Conservation (phyloP, 2,888 invertebrate genomes). For the Pheosia gnoma region DNA sequence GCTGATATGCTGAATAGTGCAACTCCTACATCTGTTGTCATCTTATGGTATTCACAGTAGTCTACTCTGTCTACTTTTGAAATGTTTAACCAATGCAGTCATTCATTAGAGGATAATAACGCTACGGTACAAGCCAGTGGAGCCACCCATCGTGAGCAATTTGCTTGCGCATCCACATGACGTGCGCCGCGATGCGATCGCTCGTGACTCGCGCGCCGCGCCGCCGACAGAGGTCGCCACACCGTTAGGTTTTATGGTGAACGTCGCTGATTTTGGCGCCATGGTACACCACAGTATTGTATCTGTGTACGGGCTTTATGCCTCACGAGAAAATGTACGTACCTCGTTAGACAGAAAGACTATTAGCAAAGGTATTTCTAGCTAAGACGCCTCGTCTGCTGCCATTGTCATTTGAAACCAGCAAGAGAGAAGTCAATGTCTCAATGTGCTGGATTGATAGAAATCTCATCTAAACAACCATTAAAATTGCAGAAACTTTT, state of each 20-base stretch:
- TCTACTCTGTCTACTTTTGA: neutral
- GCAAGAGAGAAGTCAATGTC: no score
- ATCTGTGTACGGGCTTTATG: neutral
- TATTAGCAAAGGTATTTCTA: no score
- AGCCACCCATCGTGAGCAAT: neutral
- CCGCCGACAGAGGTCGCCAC: conserved; percentile 27
- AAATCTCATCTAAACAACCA: no score
- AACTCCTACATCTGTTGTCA: no score
- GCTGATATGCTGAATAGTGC: no score
- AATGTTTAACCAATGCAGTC: no score
- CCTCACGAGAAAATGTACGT: neutral
- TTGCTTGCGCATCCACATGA: neutral
- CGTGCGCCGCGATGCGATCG: conserved; percentile 8
- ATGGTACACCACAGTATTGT: conserved; percentile 8
- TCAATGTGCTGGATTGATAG: no score
- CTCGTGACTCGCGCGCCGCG: conserved; percentile 20
- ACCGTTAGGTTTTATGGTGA: conserved; percentile 49
- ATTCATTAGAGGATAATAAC: neutral
- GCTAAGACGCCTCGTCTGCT: no score
- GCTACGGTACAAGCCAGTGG: neutral
- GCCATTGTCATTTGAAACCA: no score
- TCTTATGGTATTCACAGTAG: no score
- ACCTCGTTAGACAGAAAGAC: no score
- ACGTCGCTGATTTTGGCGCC: conserved; percentile 54
- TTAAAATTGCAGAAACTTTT: no score